Percentiles rank a stretch among this genome's conserved stretches.
Evolutionary conservation across 2,797 vertebrate species (phyloP).

Genomic region (Bovichtus variegatus): DNA sequence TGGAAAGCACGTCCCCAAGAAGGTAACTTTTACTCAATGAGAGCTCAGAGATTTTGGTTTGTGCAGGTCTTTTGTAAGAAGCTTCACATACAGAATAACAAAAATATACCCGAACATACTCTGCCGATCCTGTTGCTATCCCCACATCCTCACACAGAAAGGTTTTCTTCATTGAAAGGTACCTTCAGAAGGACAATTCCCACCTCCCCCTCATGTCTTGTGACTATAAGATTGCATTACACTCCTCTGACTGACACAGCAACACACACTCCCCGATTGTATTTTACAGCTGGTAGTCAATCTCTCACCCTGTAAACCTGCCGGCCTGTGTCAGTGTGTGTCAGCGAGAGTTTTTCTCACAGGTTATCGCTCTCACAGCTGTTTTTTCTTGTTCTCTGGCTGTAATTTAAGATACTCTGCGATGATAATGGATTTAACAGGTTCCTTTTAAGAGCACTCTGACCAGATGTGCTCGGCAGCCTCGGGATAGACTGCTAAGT

Average conservation of each 20-base stretch:
- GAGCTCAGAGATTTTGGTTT: slow-evolving; percentile 39
- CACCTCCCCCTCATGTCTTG: slow-evolving; percentile 35
- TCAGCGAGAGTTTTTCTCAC: slow-evolving; percentile 70
- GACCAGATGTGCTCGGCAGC: slow-evolving; percentile 77
- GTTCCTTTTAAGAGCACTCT: slow-evolving; percentile 57
- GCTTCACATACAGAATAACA: slow-evolving; percentile 27
- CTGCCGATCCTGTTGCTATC: background rate
- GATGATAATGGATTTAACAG: slow-evolving; percentile 78
- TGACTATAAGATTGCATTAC: slow-evolving; percentile 71
- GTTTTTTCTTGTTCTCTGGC: slow-evolving; percentile 61
- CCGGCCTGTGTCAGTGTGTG: slow-evolving; percentile 45
- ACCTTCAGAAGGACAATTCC: slow-evolving; percentile 38
- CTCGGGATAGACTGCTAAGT: slow-evolving; percentile 51
- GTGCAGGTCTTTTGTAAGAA: slow-evolving; percentile 19
- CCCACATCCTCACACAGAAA: slow-evolving; percentile 2
- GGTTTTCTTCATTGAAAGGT: slow-evolving; percentile 17
- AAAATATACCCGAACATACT: slow-evolving; percentile 12
- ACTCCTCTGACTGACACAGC: slow-evolving; percentile 61
- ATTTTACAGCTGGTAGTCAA: slow-evolving; percentile 76
- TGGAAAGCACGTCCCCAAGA: slow-evolving; percentile 61
- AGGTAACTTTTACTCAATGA: slow-evolving; percentile 45
- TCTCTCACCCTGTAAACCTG: slow-evolving; percentile 80
- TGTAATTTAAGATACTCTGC: slow-evolving; percentile 73
- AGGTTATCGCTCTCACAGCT: slow-evolving; percentile 79
- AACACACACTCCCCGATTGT: slow-evolving; percentile 61